A percentile compares a stretch with the other conserved stretches of the same genome.
Evolutionary conservation across 2,113 vertebrate genomes (phyloP).

Genomic region (Pontoporia blainvillei): DNA sequence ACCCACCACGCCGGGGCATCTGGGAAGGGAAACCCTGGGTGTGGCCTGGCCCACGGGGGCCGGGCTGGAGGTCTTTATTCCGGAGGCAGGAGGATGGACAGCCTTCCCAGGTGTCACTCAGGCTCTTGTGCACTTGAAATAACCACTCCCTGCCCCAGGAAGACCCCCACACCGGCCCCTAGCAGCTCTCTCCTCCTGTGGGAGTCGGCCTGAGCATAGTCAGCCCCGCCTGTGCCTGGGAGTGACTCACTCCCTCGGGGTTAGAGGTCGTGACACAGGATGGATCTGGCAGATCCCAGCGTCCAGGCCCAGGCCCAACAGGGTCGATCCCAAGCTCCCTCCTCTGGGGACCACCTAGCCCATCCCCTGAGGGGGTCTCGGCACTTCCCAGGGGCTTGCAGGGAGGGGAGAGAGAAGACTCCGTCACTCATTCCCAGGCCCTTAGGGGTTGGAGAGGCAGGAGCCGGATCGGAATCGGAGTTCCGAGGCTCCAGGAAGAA

Average conservation of each 20-base stretch:
- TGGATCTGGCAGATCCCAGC: conserved; percentile 32
- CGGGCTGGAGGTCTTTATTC: not conserved
- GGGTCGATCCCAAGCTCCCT: not conserved
- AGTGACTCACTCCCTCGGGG: conserved; percentile 28
- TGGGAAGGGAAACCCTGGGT: not conserved
- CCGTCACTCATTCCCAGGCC: not conserved
- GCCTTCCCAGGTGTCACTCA: not conserved
- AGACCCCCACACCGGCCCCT: not conserved
- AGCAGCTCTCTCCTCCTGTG: not conserved
- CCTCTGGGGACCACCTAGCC: not conserved
- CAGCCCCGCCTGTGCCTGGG: conserved; percentile 2
- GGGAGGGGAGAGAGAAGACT: not conserved
- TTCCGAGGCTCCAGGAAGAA: not conserved
- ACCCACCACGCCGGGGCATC: not conserved
- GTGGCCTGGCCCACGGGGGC: too few relatives aligned
- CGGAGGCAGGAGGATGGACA: not conserved
- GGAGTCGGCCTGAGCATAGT: not conserved
- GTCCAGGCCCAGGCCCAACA: not conserved
- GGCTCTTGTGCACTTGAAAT: not conserved
- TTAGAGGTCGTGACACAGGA: conserved; percentile 20
- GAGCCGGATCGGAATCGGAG: not conserved
- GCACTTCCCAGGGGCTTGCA: not conserved
- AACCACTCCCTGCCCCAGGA: not conserved
- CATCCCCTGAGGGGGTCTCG: not conserved
- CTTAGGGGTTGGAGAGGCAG: not conserved